Conservation (phyloP, 2,113 vertebrate species). For the Chunga burmeisteri region DNA sequence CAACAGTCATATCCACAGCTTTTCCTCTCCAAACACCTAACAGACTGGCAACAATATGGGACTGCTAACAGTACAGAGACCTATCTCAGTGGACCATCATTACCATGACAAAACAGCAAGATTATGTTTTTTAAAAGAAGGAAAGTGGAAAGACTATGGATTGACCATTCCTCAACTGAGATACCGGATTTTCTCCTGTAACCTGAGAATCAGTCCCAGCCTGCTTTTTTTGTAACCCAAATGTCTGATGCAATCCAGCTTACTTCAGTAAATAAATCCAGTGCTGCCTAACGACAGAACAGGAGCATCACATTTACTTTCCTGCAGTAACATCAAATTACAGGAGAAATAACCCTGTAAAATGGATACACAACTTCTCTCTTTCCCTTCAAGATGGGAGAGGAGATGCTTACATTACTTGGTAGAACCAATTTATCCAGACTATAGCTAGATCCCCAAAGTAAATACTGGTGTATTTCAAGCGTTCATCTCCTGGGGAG, state of each 20-base stretch:
- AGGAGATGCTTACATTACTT: neutral
- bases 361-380: neutral
- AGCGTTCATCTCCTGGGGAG: rapidly evolving
- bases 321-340: neutral
- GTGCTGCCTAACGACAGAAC: neutral
- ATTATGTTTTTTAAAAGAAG: neutral
- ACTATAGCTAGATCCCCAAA: neutral
- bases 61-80: neutral
- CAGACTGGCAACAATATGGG: neutral
- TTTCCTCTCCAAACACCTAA: neutral
- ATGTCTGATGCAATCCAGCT: neutral
- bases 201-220: neutral
- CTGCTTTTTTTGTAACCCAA: neutral
- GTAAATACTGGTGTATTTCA: neutral
- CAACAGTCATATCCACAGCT: neutral
- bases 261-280: neutral
- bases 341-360: neutral
- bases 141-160: neutral
- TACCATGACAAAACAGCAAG: neutral
- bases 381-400: neutral
- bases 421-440: neutral
- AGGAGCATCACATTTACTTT: neutral
- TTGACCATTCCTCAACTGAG: neutral
- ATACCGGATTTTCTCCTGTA: neutral
- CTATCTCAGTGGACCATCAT: neutral